These are phyloP conservation scores for Auanema freiburgensis DNA, from an alignment of 2,888 invertebrate species.

Conservation along the genomic window DNA sequence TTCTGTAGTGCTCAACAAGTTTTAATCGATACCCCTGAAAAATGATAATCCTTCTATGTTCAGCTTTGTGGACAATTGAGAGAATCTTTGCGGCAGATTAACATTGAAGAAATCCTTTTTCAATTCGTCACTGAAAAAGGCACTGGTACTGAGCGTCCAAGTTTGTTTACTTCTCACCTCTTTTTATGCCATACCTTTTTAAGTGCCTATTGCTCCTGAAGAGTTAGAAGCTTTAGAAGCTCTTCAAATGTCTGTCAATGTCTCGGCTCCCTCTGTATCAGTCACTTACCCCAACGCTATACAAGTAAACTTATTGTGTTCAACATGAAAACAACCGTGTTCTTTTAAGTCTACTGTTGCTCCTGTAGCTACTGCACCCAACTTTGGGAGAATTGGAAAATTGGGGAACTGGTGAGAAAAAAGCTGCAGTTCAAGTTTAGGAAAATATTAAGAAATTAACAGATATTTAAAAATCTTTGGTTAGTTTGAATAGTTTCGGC, in stretches of 20 bases:
- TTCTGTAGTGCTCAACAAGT: constrained; percentile 50
- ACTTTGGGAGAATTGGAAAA: constrained; percentile 13
- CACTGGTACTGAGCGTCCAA: constrained; percentile 89
- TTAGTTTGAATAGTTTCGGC: neutral
- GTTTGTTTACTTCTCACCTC: constrained; percentile 5
- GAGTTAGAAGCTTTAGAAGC: constrained; percentile 10
- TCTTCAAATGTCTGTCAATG: too few species aligned
- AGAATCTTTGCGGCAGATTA: constrained; percentile 85
- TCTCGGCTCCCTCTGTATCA: too few species aligned
- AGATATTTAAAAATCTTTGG: too few species aligned
- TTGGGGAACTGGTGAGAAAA: constrained; percentile 8
- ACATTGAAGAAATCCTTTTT: constrained; percentile 86
- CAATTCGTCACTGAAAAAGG: constrained; percentile 89
- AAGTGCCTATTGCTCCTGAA: constrained; percentile 17
- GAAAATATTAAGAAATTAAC: too few species aligned
- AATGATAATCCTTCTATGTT: constrained; percentile 16
- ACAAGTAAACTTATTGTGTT: too few species aligned
- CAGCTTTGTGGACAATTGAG: constrained; percentile 89
- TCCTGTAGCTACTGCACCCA: constrained; percentile 12
- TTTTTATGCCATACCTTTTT: neutral
- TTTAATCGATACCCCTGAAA: neutral
- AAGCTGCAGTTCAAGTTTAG: neutral
- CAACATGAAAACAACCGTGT: too few species aligned
- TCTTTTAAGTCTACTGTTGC: too few species aligned
- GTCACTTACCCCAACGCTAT: too few species aligned